phyloP scores from a whole-genome alignment of 2,888 invertebrate species.

The Epinotia brunnichana region DNA sequence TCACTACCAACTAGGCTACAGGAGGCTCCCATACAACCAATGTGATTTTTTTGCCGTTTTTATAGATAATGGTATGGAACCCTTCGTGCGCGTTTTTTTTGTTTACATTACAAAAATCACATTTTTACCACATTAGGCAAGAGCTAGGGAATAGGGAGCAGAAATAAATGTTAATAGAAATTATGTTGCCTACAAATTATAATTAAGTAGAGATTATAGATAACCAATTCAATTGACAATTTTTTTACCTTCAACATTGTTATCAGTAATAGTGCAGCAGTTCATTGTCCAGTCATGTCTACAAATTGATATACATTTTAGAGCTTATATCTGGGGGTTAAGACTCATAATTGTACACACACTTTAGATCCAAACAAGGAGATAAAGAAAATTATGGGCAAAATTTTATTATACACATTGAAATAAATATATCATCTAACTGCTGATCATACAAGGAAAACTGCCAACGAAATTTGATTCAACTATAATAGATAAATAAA shows the following conservation, averaged over 20 bases:
- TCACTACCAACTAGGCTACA: no score
- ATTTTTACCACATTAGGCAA: background rate
- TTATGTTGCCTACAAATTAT: background rate
- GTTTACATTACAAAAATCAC: background rate
- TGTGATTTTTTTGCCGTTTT: no score
- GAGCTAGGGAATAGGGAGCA: background rate
- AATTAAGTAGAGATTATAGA: background rate
- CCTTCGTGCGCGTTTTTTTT: no score
- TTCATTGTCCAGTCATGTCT: background rate
- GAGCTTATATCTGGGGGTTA: background rate
- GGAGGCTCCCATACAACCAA: no score
- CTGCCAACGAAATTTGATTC: no score
- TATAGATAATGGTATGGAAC: no score
- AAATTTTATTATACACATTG: no score
- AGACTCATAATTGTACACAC: background rate
- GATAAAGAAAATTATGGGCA: no score
- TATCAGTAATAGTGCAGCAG: conserved; percentile 7
- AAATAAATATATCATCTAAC: no score
- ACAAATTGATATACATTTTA: conserved; percentile 26
- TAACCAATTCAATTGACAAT: no score
- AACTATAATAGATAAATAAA: no score
- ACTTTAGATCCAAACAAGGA: background rate
- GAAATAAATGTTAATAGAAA: background rate
- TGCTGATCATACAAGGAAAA: no score
- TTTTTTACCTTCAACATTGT: conserved; percentile 13